phyloP scores from a whole-genome alignment of 1,140 invertebrate species.

The Trichonephila clavata region DNA sequence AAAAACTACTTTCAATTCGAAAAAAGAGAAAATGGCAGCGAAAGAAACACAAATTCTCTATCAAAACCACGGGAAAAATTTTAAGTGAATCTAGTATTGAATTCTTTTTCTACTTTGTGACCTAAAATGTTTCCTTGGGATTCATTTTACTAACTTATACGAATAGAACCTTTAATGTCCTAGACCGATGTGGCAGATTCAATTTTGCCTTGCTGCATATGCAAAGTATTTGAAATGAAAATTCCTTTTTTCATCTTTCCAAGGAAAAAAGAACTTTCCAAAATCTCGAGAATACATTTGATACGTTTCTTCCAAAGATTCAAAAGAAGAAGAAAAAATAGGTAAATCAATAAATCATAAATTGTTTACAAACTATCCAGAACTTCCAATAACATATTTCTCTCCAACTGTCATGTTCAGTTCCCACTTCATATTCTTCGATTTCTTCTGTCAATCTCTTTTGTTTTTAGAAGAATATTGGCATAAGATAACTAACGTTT shows the following conservation, averaged over 20 bases:
- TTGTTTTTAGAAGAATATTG: background rate
- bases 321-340: background rate
- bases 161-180: background rate
- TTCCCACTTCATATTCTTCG: background rate
- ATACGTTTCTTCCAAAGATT: background rate
- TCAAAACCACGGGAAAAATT: background rate
- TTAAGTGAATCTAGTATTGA: background rate
- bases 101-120: background rate
- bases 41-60: background rate
- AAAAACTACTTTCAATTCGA: background rate
- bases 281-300: background rate
- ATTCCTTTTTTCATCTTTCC: background rate
- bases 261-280: background rate
- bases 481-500: background rate
- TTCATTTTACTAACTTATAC: background rate
- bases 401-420: conserved; percentile 45
- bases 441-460: background rate
- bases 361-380: conserved; percentile 44
- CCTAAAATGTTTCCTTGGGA: background rate
- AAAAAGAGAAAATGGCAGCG: background rate
- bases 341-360: conserved; percentile 58
- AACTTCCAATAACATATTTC: conserved; percentile 40
- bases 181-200: conserved; percentile 14
- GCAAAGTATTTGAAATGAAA: conserved; percentile 1
- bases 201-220: background rate